Evolutionary conservation across 2,113 vertebrate genomes (phyloP), one percentile per base, ranked within the genome.

Genomic region (Piliocolobus tephrosceles): DNA sequence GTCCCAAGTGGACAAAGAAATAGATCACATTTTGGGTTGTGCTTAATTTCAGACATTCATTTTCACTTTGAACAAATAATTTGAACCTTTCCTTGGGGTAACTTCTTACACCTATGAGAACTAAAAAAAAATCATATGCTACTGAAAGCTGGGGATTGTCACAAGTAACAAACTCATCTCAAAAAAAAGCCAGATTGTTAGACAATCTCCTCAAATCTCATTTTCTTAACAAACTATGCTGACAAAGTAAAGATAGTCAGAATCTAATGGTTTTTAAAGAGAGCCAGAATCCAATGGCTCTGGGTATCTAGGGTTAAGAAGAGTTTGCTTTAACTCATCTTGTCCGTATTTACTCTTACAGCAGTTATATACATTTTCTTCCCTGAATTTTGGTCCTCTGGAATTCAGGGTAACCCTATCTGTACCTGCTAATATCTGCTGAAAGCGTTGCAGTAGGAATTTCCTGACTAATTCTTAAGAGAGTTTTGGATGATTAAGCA

Each of bases 401-500:
- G 10, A 79, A 91, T 76, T 94, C 73, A 73, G 30, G 30, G 72
- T 72, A 94, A 76, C 47, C 73, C 66, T 81, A 22, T 86, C 9
- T n/a, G 3, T 1, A 22, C 43, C 45, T 85, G 66, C 43, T 81
- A 50, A 78, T 82, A 61, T 43, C 70, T 64, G 35, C 20, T 93
- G 14, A 17, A 81, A 90, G 83, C 27, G 3, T 30, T n/a, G 45
- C 47, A 66, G 35, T 32, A 79, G 81, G 80, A 85, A 88, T 94
- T 92, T 94, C 88, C 80, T 93, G 30, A 76, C 52, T 80, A 40
- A 88, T 94, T 90, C 55, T 96, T 90, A 70, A 58, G 45, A 75
- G 88, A 96, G 88, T 45, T 72, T 38, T n/a, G 92, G 43, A 83
- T 96, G 95, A 97, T 97, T 87, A 97, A 97, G 92, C 92, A 92